Evolutionary conservation across 2,797 vertebrate genomes (phyloP).

Genomic region (Pygocentrus nattereri): DNA sequence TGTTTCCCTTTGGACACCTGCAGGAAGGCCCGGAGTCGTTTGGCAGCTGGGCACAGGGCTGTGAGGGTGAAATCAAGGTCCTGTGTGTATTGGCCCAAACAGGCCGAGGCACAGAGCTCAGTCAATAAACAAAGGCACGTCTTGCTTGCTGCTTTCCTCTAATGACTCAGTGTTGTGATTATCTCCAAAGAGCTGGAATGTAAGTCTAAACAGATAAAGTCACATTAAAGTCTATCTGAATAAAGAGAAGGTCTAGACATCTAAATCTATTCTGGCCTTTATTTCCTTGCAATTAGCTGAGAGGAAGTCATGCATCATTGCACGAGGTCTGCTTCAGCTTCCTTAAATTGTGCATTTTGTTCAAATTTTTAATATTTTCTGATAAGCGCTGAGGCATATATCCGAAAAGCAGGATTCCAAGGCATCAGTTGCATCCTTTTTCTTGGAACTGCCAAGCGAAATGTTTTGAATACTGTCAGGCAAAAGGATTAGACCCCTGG

Average conservation of each 20-base stretch:
- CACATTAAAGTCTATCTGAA: neutral
- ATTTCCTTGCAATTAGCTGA: constrained; percentile 19
- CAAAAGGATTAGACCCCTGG: neutral
- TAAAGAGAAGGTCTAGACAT: neutral
- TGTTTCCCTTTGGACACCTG: neutral
- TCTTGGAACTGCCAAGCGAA: neutral
- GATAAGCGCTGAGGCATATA: neutral
- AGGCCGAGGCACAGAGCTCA: neutral
- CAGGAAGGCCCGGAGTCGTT: neutral
- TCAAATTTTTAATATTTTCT: neutral
- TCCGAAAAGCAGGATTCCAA: neutral
- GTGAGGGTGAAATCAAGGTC: constrained; percentile 2
- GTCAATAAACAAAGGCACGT: neutral
- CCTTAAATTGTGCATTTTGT: neutral
- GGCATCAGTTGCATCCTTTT: neutral
- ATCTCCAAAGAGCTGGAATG: constrained; percentile 15
- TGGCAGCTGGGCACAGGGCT: neutral
- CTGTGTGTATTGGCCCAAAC: constrained; percentile 9
- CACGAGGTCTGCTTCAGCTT: neutral
- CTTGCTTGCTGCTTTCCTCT: constrained; percentile 21
- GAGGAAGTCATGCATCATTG: constrained; percentile 19
- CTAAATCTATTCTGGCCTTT: neutral
- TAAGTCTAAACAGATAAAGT: constrained; percentile 20
- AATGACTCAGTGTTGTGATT: constrained; percentile 23
- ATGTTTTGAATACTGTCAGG: no score